Evolutionary conservation across 1,140 invertebrate species (phyloP).

Genomic region (Tyrophagus putrescentiae): DNA sequence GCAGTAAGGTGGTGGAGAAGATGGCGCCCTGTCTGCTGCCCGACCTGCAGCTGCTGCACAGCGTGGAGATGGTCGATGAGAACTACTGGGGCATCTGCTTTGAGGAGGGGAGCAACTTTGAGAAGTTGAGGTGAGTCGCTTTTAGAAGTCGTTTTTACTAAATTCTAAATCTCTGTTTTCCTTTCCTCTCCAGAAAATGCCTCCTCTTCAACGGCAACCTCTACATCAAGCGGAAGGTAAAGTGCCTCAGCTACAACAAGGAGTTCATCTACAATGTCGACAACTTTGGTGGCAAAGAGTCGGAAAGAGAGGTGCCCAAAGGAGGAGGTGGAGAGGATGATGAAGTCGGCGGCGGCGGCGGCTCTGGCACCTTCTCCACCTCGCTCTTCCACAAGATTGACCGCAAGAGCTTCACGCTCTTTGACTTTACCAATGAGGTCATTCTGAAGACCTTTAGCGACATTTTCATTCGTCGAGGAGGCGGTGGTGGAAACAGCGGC

Average conservation of each 20-base stretch:
- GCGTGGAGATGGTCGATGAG: slow-evolving; percentile 36
- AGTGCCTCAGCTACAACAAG: slow-evolving; percentile 68
- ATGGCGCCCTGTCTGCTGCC: slow-evolving; percentile 72
- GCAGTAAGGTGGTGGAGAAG: slow-evolving; percentile 42
- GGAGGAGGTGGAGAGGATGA: slow-evolving; percentile 13
- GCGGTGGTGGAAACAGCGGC: too few relatives aligned
- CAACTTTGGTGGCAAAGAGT: slow-evolving; percentile 46
- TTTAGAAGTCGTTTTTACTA: neutral
- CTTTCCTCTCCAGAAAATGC: slow-evolving; percentile 35
- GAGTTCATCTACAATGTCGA: slow-evolving; percentile 52
- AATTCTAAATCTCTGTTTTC: neutral
- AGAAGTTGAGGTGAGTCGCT: slow-evolving; percentile 48
- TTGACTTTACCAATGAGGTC: slow-evolving; percentile 40
- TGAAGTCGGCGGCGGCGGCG: neutral
- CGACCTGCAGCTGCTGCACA: slow-evolving; percentile 54
- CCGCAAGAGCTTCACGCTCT: slow-evolving; percentile 34
- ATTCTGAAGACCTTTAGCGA: slow-evolving; percentile 42
- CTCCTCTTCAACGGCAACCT: slow-evolving; percentile 52
- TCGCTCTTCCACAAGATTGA: slow-evolving; percentile 25
- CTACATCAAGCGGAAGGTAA: slow-evolving; percentile 71
- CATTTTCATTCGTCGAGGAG: slow-evolving; percentile 49
- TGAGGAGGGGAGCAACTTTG: slow-evolving; percentile 64
- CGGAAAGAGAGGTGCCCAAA: slow-evolving; percentile 6
- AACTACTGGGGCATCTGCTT: slow-evolving; percentile 75
- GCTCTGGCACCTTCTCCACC: slow-evolving; percentile 14